Evolutionary conservation across 2,888 invertebrate genomes (phyloP), one percentile per base, ranked within the genome.

Genomic region (Noctua janthe): DNA sequence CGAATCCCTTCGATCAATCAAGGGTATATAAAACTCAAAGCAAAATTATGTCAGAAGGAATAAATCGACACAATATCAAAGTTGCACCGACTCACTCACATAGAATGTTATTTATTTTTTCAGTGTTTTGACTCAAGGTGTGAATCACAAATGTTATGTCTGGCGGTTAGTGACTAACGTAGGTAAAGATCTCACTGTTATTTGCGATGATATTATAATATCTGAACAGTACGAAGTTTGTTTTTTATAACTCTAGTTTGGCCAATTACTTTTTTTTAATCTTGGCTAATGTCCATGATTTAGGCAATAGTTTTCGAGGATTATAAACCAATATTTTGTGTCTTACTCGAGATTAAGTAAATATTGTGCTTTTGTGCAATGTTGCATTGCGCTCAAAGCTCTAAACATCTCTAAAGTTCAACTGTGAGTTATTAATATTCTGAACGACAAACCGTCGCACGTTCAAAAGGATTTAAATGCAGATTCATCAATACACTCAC

Each of bases 101-200:
- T 90, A 90, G 88, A 91, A 90, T 90, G 88, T 89, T 92, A 92
- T 93, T 93, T 88, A 88, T 93, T 93, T 93, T 95, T 94, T 93
- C 91, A 93, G 92, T 93, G 93, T 94, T 96, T 96, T 94, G 94
- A 95, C 92, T 95, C 95, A 94, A 94, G 81, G 83, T 85, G 91
- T 97, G 96, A 97, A 89, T 96, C 96, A 96, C 87, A 87, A 88
- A 87, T 93, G 90, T 94, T 94, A 90, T 94, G 94, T 94, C 94
- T 94, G 92, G 87, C 85, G 82, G 87, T 89, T 88, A 88, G 83
- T 95, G 96, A 96, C 94, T 96, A 95, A 95, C 83, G 87, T 91
- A 83, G 89, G 84, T 81, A 88, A 94, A 92, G 91, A 91, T 92
- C 91, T 92, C 84, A 88, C 89, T 83, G 84, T 89, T 91, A 92